Evolutionary conservation across 92 coral and sea anemone genomes (phyloP).

Genomic region (Umimayanthus kanabou): DNA sequence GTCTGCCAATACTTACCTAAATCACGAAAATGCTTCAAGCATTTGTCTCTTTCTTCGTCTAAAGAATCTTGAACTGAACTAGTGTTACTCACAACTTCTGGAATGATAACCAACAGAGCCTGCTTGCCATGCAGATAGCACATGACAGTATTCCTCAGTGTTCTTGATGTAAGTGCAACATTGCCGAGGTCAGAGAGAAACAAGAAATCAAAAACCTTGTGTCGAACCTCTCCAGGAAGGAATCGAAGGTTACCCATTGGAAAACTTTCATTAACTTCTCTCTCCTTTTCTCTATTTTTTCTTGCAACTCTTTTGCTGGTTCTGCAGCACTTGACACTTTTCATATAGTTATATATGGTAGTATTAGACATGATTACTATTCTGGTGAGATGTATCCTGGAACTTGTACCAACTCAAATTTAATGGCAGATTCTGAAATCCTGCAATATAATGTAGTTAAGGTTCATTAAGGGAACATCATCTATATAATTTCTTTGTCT

Average conservation of each 20-base stretch:
- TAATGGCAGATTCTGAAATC: background rate
- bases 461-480: background rate
- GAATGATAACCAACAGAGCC: constrained; percentile 76
- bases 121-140: constrained; percentile 75
- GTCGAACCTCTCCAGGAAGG: constrained; percentile 85
- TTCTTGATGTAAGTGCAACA: constrained; percentile 77
- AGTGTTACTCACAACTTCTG: constrained; percentile 47
- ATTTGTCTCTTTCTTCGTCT: constrained; percentile 56
- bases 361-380: constrained; percentile 36
- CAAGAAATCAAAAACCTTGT: constrained; percentile 64
- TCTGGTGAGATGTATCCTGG: background rate
- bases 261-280: constrained; percentile 31
- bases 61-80: constrained; percentile 43
- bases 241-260: constrained; percentile 71
- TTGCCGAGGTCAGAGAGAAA: constrained; percentile 83
- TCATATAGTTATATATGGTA: constrained; percentile 78
- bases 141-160: constrained; percentile 75
- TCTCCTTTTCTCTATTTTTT: constrained; percentile 43
- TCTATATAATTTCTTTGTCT: too few relatives aligned
- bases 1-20: constrained; percentile 63
- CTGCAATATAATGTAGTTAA: background rate
- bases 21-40: constrained; percentile 77
- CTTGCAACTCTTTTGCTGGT: constrained; percentile 47
- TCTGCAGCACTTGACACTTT: constrained; percentile 75
- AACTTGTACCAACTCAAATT: background rate